A percentile compares a stretch with the other conserved stretches of the same genome.
Conservation (phyloP, 2,113 vertebrate genomes). For the Plectropomus leopardus region DNA sequence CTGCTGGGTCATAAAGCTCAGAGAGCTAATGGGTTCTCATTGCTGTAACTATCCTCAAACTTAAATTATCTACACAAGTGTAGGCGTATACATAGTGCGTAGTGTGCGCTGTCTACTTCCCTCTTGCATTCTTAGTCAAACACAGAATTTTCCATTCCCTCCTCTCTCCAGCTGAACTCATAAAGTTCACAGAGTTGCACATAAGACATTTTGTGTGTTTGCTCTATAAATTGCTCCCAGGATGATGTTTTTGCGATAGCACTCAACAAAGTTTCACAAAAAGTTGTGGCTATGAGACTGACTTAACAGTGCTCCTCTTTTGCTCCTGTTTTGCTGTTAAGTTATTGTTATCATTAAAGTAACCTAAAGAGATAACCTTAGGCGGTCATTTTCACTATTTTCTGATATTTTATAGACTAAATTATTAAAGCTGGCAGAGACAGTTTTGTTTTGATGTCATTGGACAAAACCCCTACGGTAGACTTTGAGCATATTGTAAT, state of each 20-base stretch:
- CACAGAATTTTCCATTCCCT: not conserved
- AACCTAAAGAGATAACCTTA: not conserved
- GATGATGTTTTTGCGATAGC: not conserved
- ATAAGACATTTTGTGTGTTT: not conserved
- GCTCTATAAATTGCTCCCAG: not conserved
- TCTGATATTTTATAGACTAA: not conserved
- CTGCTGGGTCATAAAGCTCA: conserved; percentile 12
- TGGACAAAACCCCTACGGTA: too few species aligned
- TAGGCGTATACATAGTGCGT: not conserved
- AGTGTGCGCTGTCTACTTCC: not conserved
- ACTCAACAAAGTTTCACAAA: not conserved
- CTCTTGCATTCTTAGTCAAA: not conserved
- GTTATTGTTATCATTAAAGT: too few species aligned
- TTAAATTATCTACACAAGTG: not conserved
- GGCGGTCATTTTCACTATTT: not conserved
- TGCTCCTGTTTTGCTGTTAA: not conserved
- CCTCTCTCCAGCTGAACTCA: conserved; percentile 10
- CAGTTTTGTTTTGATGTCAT: too few species aligned
- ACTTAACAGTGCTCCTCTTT: not conserved
- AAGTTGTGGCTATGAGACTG: not conserved
- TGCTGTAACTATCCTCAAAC: conserved; percentile 28
- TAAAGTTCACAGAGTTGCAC: conserved; percentile 14
- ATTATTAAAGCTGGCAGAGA: too few species aligned
- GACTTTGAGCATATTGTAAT: too few species aligned
- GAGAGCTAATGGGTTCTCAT: conserved; percentile 21